Evolutionary conservation across 2,888 invertebrate species (phyloP).

Genomic region (Diploptera punctata): DNA sequence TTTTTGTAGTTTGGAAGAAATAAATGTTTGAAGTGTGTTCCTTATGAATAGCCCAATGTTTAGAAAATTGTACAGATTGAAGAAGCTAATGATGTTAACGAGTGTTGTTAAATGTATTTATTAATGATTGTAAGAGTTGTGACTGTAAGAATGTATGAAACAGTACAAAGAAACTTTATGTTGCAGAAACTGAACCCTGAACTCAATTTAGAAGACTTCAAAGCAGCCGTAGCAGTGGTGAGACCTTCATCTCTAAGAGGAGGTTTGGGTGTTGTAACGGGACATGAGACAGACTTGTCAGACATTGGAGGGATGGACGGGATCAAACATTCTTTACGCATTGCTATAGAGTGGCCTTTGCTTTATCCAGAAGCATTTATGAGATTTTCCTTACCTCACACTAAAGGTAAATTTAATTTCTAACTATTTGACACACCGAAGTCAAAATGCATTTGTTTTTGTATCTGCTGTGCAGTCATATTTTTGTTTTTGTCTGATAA

Average conservation of each 20-base stretch:
- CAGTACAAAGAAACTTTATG: not conserved
- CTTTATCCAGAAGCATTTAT: constrained; percentile 60
- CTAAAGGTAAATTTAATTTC: constrained; percentile 60
- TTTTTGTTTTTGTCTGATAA: too few species aligned
- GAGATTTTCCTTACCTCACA: constrained; percentile 62
- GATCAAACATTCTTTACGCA: constrained; percentile 60
- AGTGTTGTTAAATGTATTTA: too few species aligned
- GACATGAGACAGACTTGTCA: constrained; percentile 55
- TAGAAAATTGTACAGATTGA: too few species aligned
- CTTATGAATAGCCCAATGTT: too few species aligned
- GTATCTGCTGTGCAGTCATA: too few species aligned
- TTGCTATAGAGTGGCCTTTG: constrained; percentile 65
- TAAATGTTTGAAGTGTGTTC: too few species aligned
- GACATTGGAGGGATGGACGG: constrained; percentile 63
- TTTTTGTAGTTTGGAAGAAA: too few species aligned
- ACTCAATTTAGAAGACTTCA: too few species aligned
- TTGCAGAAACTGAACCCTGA: constrained; percentile 36
- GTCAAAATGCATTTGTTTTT: too few species aligned
- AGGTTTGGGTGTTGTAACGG: constrained; percentile 55
- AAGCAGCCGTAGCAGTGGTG: constrained; percentile 51
- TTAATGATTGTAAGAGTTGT: not conserved
- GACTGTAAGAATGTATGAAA: not conserved
- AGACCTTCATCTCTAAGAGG: constrained; percentile 58
- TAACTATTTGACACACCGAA: too few species aligned
- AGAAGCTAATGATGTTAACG: too few species aligned